A percentile compares a stretch with the other conserved stretches of the same genome.
Evolutionary conservation across 2,888 invertebrate genomes (phyloP).

Genomic region (Pollenia angustigena): DNA sequence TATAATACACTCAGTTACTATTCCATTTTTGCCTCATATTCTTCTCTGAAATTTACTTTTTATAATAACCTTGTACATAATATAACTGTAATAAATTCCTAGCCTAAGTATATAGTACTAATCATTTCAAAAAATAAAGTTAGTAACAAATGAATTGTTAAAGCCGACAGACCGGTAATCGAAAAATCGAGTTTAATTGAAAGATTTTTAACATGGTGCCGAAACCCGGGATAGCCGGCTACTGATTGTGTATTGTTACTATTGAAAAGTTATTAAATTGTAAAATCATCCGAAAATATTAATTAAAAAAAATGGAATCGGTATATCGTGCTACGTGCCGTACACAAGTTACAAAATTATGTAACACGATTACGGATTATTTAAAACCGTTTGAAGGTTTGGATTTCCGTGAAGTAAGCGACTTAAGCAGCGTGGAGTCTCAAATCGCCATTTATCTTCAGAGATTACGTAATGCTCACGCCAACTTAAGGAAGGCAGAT

Average conservation of each 20-base stretch:
- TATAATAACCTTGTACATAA: too few relatives aligned
- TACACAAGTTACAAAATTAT: slow-evolving; percentile 47
- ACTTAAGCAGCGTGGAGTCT: background rate
- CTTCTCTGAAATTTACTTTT: background rate
- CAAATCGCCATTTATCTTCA: slow-evolving; percentile 14
- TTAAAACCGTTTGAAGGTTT: slow-evolving; percentile 35
- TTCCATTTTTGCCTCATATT: background rate
- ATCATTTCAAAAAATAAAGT: too few relatives aligned
- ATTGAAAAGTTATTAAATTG: background rate
- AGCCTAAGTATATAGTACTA: too few relatives aligned
- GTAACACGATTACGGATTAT: slow-evolving; percentile 36
- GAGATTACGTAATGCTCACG: slow-evolving; percentile 47
- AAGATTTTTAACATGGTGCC: slow-evolving; percentile 16
- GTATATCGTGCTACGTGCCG: slow-evolving; percentile 24
- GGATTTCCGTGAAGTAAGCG: background rate
- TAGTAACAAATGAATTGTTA: too few relatives aligned
- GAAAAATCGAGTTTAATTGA: too few relatives aligned
- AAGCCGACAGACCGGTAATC: too few relatives aligned
- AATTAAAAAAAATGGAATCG: slow-evolving; percentile 33
- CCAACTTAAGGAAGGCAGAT: slow-evolving; percentile 59
- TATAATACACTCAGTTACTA: too few relatives aligned
- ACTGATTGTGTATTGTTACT: background rate
- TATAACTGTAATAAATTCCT: slow-evolving; percentile 8
- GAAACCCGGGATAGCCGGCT: slow-evolving; percentile 36
- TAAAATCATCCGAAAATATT: background rate